Conservation (phyloP, 2,113 vertebrate species). For the Sialia sialis region DNA sequence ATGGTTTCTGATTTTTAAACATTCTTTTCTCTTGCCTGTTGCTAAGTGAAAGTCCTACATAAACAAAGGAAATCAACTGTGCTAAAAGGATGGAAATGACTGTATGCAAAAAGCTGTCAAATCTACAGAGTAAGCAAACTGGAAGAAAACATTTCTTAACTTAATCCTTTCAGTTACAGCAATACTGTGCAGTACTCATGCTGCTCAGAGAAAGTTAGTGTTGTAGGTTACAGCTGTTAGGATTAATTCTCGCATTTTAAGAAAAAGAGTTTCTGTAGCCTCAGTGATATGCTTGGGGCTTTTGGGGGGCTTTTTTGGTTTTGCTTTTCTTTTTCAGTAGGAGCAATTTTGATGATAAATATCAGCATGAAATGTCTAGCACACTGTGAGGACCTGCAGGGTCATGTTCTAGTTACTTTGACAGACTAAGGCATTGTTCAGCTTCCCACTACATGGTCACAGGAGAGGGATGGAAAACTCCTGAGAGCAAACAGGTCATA, state of each 20-base stretch:
- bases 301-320: neutral
- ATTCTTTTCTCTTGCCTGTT: constrained; percentile 20
- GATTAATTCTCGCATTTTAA: constrained; percentile 10
- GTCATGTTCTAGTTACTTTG: neutral
- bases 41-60: constrained; percentile 27
- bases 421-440: neutral
- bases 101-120: constrained; percentile 55
- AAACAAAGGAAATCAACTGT: constrained; percentile 58
- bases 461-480: neutral
- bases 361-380: neutral
- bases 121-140: constrained; percentile 54
- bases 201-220: neutral
- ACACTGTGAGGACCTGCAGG: neutral
- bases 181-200: neutral
- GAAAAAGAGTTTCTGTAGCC: neutral
- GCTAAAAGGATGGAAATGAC: constrained; percentile 44
- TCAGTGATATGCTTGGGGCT: neutral
- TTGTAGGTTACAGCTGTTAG: constrained; percentile 9
- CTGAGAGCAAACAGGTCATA: neutral
- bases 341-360: neutral
- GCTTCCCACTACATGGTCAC: neutral
- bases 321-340: neutral
- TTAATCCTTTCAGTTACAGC: constrained; percentile 53
- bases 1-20: constrained; percentile 36
- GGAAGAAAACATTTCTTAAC: constrained; percentile 31